Evolutionary conservation across 2,888 invertebrate species (phyloP).

Genomic region (Scaeva pyrastri): DNA sequence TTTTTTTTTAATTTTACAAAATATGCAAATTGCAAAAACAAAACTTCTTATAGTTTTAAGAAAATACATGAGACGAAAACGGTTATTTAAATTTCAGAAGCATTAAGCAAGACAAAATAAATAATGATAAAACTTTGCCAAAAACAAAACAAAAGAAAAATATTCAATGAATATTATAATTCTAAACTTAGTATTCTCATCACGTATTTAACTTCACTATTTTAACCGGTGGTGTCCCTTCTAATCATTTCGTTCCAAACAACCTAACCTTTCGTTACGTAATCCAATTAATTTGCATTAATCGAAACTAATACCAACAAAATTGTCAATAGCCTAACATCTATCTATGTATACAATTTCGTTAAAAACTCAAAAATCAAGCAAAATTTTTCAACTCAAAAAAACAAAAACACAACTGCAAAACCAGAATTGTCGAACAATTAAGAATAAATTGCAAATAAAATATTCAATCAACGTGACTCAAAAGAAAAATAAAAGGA

Average conservation of each 20-base stretch:
- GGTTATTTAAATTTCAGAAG: too few species aligned
- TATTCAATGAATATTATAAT: neutral
- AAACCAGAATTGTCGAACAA: slow-evolving; percentile 39
- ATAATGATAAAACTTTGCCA: too few species aligned
- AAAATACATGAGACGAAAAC: too few species aligned
- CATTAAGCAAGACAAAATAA: too few species aligned
- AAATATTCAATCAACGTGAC: slow-evolving; percentile 66
- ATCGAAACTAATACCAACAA: slow-evolving; percentile 1
- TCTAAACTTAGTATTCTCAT: neutral
- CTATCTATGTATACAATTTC: neutral
- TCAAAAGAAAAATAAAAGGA: slow-evolving; percentile 8
- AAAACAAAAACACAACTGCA: neutral
- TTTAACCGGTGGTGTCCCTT: neutral
- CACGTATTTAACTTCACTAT: neutral
- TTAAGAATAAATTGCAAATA: slow-evolving; percentile 54
- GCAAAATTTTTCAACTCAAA: neutral
- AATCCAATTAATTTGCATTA: slow-evolving; percentile 13
- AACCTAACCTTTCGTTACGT: neutral
- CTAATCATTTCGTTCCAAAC: neutral
- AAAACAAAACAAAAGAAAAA: neutral
- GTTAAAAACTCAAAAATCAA: slow-evolving; percentile 27
- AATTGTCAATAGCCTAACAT: neutral
- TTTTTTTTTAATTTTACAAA: too few species aligned
- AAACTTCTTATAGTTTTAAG: too few species aligned
- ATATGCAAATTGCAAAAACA: too few species aligned